These are phyloP conservation scores for Aplochiton taeniatus DNA, from an alignment of 2,797 vertebrate species.

Conservation along the genomic window DNA sequence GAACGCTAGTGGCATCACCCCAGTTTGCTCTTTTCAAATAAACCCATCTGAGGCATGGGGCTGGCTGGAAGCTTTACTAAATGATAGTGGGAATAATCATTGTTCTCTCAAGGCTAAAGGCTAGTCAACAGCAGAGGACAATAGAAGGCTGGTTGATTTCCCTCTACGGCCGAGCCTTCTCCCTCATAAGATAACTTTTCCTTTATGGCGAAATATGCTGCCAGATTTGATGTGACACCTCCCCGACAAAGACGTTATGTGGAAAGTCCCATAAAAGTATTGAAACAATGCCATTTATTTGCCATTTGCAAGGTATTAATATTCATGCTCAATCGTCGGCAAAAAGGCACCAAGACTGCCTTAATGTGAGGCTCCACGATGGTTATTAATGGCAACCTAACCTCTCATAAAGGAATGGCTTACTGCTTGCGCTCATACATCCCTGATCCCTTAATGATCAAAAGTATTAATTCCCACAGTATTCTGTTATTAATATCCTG, in stretches of 20 bases:
- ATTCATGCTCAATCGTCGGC: constrained; percentile 61
- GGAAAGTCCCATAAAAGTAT: constrained; percentile 25
- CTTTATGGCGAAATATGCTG: constrained; percentile 39
- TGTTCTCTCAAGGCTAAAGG: constrained; percentile 24
- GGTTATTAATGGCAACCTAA: constrained; percentile 67
- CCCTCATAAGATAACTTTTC: no score
- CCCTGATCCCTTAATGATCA: constrained; percentile 71
- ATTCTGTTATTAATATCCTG: constrained; percentile 80
- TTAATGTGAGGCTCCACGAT: constrained; percentile 47
- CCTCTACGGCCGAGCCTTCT: neutral
- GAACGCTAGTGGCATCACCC: constrained; percentile 54
- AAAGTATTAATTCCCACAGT: constrained; percentile 71
- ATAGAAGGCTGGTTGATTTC: constrained; percentile 8
- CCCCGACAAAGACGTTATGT: constrained; percentile 22
- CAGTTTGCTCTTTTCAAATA: constrained; percentile 62
- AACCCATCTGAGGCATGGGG: constrained; percentile 58
- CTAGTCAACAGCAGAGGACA: constrained; percentile 22
- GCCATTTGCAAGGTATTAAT: constrained; percentile 52
- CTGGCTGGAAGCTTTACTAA: constrained; percentile 39
- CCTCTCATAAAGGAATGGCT: constrained; percentile 32
- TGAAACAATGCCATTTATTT: constrained; percentile 55
- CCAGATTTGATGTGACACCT: constrained; percentile 20
- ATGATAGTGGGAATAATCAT: constrained; percentile 22
- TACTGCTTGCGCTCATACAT: constrained; percentile 46
- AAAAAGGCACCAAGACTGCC: constrained; percentile 35